Conservation (phyloP, 2,888 invertebrate species). For the Odontocerum albicorne region DNA sequence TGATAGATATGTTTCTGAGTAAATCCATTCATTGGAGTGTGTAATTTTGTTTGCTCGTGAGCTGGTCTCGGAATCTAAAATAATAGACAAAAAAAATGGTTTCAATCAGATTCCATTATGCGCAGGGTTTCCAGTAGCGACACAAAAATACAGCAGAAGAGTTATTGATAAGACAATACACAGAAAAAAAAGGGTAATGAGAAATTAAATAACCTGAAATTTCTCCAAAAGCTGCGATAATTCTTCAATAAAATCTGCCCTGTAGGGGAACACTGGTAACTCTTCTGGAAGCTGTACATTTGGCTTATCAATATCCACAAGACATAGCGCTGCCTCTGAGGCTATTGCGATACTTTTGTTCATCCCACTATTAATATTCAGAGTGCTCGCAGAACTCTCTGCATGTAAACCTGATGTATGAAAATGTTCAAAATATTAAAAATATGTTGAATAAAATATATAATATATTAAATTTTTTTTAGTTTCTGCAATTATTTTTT, state of each 20-base stretch:
- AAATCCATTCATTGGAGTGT: slow-evolving; percentile 52
- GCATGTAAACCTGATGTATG: slow-evolving; percentile 66
- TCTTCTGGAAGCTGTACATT: slow-evolving; percentile 94
- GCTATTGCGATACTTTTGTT: slow-evolving; percentile 62
- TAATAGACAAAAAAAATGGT: not conserved
- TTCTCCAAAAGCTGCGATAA: slow-evolving; percentile 74
- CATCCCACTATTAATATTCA: slow-evolving; percentile 45
- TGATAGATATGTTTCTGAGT: slow-evolving; percentile 52
- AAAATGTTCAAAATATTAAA: too few species aligned
- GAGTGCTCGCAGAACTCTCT: slow-evolving; percentile 55
- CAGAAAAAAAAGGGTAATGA: too few species aligned
- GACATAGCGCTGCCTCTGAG: slow-evolving; percentile 87
- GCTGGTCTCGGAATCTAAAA: slow-evolving; percentile 53
- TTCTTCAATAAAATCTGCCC: slow-evolving; percentile 84
- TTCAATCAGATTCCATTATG: too few species aligned
- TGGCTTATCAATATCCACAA: slow-evolving; percentile 94
- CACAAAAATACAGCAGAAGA: too few species aligned
- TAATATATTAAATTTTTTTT: too few species aligned
- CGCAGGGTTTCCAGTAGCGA: too few species aligned
- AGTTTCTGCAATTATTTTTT: too few species aligned
- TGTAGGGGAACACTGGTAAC: slow-evolving; percentile 89
- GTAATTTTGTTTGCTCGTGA: slow-evolving; percentile 54
- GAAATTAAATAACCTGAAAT: slow-evolving; percentile 55
- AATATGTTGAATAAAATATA: too few species aligned
- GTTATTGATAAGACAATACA: too few species aligned